Evolutionary conservation across 2,888 invertebrate genomes (phyloP).

Genomic region (Proisotoma minuta): DNA sequence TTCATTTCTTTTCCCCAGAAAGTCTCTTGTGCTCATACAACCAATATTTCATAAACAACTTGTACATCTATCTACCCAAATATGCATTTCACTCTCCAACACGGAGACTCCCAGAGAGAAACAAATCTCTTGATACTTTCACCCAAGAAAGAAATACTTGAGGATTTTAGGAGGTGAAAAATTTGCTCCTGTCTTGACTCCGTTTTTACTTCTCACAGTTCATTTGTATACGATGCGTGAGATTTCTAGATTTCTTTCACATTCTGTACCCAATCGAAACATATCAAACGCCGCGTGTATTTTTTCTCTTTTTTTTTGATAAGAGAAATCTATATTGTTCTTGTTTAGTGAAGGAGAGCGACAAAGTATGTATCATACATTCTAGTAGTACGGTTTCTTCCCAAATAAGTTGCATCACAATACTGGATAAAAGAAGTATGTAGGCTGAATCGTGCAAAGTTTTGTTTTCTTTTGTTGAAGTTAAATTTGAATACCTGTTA

Average conservation of each 20-base stretch:
- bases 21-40: constrained; percentile 14
- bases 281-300: not conserved
- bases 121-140: constrained; percentile 1
- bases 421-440: no score
- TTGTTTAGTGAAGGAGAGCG: not conserved
- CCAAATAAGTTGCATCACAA: not conserved
- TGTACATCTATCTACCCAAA: not conserved
- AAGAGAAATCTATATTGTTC: constrained; percentile 2
- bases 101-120: not conserved
- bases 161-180: constrained; percentile 34
- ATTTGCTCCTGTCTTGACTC: constrained; percentile 42
- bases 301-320: not conserved
- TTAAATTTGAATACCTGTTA: no score
- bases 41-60: constrained; percentile 20
- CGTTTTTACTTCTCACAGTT: constrained; percentile 35
- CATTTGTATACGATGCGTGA: constrained; percentile 17
- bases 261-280: not conserved
- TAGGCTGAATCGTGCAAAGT: no score
- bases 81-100: constrained; percentile 2
- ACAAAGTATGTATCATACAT: no score
- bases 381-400: no score
- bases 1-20: constrained; percentile 12
- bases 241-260: not conserved
- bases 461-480: no score
- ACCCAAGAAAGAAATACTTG: constrained; percentile 9